phyloP scores from a whole-genome alignment of 2,888 invertebrate genomes.

The Sepioteuthis lessoniana region DNA sequence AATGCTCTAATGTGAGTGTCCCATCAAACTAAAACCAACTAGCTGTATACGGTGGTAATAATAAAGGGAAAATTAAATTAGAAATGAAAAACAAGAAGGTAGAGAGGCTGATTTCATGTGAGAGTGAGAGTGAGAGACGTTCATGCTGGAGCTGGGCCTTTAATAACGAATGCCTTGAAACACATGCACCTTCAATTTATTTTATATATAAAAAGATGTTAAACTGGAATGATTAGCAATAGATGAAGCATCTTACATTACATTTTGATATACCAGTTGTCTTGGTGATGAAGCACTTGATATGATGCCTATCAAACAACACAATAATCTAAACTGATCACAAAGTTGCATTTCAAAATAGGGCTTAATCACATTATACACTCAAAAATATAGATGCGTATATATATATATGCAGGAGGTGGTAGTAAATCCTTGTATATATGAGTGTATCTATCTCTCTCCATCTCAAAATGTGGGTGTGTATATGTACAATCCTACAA shows the following conservation, averaged over 20 bases:
- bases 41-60: neutral
- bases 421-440: neutral
- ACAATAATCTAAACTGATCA: neutral
- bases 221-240: neutral
- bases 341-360: neutral
- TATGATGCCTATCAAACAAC: neutral
- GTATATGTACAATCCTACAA: neutral
- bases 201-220: neutral
- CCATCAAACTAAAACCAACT: slow-evolving; percentile 33
- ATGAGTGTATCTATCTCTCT: neutral
- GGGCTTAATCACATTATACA: too few relatives aligned
- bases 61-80: neutral
- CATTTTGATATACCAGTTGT: neutral
- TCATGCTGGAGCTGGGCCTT: neutral
- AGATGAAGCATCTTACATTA: neutral
- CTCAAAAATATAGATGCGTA: neutral
- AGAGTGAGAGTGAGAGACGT: neutral
- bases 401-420: neutral
- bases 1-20: neutral
- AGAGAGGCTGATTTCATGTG: neutral
- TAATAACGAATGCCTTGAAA: neutral
- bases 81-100: neutral
- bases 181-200: too few relatives aligned
- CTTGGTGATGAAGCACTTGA: neutral
- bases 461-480: too few relatives aligned